Evolutionary conservation across 2,113 vertebrate species (phyloP).

Genomic region (Elachura formosa): DNA sequence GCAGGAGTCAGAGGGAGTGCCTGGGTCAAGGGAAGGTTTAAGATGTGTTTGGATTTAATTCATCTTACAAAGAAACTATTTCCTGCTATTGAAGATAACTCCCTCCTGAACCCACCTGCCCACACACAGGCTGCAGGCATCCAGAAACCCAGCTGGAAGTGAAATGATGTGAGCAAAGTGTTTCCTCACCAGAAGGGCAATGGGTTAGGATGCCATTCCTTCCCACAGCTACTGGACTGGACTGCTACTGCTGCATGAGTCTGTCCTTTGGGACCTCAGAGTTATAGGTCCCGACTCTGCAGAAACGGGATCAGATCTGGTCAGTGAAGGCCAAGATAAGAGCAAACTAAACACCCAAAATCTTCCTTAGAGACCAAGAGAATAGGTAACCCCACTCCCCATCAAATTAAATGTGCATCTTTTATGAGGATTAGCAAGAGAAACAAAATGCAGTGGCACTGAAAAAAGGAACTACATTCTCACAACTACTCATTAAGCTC

Average conservation of each 20-base stretch:
- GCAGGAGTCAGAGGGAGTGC: conserved; percentile 61
- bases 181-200: conserved; percentile 57
- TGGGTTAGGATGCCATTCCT: conserved; percentile 53
- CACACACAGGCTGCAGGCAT: conserved; percentile 65
- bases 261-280: neutral
- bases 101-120: conserved; percentile 67
- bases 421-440: conserved; percentile 22
- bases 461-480: conserved; percentile 23
- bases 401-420: neutral
- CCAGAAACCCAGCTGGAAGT: conserved; percentile 59
- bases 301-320: neutral
- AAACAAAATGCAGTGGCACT: neutral
- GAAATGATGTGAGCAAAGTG: conserved; percentile 49
- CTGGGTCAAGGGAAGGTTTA: conserved; percentile 64
- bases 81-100: conserved; percentile 66
- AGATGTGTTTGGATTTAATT: conserved; percentile 67
- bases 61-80: conserved; percentile 66
- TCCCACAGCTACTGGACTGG: conserved; percentile 25
- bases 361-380: neutral
- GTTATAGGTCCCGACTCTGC: neutral
- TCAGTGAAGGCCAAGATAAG: neutral
- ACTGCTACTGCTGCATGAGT: neutral
- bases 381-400: neutral
- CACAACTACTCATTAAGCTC: conserved; percentile 22
- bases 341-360: neutral